These are phyloP conservation scores for Drosophila lacertosa DNA, from an alignment of 1,140 invertebrate genomes.

Conservation along the genomic window DNA sequence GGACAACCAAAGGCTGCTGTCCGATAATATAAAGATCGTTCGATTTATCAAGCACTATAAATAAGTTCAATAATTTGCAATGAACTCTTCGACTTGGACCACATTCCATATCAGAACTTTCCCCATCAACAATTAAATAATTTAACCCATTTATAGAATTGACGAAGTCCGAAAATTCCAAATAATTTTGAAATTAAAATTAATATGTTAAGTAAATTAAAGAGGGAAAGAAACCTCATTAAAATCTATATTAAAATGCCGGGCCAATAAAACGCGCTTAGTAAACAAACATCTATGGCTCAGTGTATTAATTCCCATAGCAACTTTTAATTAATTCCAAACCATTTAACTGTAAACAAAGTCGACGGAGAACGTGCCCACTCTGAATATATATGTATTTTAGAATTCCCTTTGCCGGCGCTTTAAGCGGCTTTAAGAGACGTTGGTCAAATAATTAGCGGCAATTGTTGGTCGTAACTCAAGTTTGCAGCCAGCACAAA, in stretches of 20 bases:
- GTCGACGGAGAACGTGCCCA: conserved; percentile 30
- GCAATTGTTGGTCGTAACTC: conserved; percentile 54
- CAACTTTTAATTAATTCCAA: conserved; percentile 53
- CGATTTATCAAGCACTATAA: no score
- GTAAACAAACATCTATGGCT: conserved; percentile 21
- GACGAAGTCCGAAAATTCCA: no score
- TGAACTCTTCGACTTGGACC: no score
- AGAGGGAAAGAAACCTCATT: conserved; percentile 3
- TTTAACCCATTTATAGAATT: no score
- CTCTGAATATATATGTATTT: conserved; percentile 31
- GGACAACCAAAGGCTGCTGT: no score
- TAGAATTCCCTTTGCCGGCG: conserved; percentile 19
- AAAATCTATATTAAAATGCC: conserved; percentile 1
- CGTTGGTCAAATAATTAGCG: conserved; percentile 48
- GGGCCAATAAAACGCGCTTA: neutral
- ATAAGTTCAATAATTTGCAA: no score
- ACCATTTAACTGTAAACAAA: conserved; percentile 61
- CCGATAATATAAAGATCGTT: no score
- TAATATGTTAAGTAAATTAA: conserved; percentile 1
- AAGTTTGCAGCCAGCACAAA: conserved; percentile 41
- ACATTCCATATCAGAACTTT: no score
- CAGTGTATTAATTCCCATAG: conserved; percentile 44
- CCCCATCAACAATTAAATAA: no score
- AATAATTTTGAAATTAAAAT: neutral
- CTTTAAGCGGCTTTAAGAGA: conserved; percentile 33